Base-by-base conservation (phyloP, 2,113 vertebrate species). In the Pavo muticus region DNA sequence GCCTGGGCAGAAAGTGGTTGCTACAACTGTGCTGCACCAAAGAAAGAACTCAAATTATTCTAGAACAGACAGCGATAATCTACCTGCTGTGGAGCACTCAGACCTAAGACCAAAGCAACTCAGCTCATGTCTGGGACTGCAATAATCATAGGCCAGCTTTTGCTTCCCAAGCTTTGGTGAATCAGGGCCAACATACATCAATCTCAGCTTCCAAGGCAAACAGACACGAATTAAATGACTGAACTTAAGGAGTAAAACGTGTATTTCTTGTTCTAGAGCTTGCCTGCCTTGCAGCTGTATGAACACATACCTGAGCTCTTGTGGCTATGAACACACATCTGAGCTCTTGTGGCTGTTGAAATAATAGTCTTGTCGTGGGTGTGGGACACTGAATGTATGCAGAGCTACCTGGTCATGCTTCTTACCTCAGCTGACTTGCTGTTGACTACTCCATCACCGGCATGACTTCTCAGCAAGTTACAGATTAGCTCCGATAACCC, bases 261-360 rank as follows among this genome's bases (percentile, higher is more conserved):
- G 75, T 47, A 60, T 72, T 90, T 79, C 82, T 57, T 61, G 75
- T 88, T 85, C 54, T 61, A 64, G 83, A 83, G 63, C 44, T 39
- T 1, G 1, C 40, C 35, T 0, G 8, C 14, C 44, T 50, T 12
- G 13, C 30, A n/a, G 76, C 0, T 0, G 44, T 67, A 18, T 0
- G 9, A 48, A 44, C 30, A 59, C 64, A 32, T 44, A 39, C 3
- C 76, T 52, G 75, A 93, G 64, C 59, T 76, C 76, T 3, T 30
- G 59, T 8, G 37, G 83, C 60, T 77, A 23, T 23, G 47, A 48
- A 48, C 30, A 52, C 63, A 29, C 59, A 42, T 3, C 76, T 52
- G 68, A 93, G 72, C 54, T 76, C 72, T 4, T 24, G 60, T 7
- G 37, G 83, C 60, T 77, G 60, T 9, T 84, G 37, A 70, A 84